Conservation (phyloP, 2,888 invertebrate species). For the Zonitis immaculata region DNA sequence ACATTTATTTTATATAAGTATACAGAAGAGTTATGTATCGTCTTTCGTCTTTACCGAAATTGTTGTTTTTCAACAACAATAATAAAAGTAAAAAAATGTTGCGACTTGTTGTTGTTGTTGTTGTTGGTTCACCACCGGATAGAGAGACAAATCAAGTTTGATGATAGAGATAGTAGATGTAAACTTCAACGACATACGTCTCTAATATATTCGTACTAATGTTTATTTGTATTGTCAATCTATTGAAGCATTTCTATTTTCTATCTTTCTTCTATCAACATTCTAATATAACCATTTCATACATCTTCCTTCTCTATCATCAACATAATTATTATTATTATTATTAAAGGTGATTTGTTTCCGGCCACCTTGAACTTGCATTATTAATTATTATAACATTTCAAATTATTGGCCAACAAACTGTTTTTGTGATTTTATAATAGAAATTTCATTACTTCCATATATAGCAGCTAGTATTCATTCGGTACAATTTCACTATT, state of each 20-base stretch:
- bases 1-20: neutral
- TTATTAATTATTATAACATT: too few relatives aligned
- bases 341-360: neutral
- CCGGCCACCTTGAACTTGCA: slow-evolving; percentile 1
- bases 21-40: neutral
- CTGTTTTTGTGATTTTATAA: neutral
- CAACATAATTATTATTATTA: neutral
- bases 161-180: slow-evolving; percentile 1
- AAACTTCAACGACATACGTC: slow-evolving; percentile 1
- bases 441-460: neutral
- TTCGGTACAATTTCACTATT: neutral
- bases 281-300: neutral
- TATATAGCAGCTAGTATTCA: too few relatives aligned
- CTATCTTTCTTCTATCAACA: neutral
- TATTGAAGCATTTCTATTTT: slow-evolving; percentile 1
- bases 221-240: slow-evolving; percentile 1
- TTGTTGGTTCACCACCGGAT: slow-evolving; percentile 1
- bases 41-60: slow-evolving; percentile 29
- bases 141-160: slow-evolving; percentile 1
- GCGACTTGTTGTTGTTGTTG: neutral
- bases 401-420: neutral
- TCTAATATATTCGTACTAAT: slow-evolving; percentile 1
- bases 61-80: slow-evolving; percentile 16
- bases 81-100: neutral
- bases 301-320: neutral